These are phyloP conservation scores for Gallinago stenura DNA, from an alignment of 2,797 vertebrate species.

Conservation along the genomic window DNA sequence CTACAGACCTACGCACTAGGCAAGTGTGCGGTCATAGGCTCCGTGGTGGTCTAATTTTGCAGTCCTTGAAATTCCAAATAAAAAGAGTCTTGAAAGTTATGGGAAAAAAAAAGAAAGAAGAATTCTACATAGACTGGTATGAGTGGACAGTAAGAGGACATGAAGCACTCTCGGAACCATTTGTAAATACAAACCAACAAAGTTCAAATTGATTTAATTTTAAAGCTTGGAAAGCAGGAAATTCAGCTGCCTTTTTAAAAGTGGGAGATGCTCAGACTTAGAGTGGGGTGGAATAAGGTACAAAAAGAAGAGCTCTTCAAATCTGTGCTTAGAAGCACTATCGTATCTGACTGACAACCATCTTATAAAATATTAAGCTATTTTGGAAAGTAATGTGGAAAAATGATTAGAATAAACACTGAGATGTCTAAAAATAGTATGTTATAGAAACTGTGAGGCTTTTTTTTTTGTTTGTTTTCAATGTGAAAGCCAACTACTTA, in stretches of 20 bases:
- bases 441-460: not conserved
- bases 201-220: not conserved
- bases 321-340: not conserved
- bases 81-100: not conserved
- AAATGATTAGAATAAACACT: constrained; percentile 38
- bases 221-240: not conserved
- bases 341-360: constrained; percentile 33
- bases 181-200: not conserved
- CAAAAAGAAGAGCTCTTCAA: constrained; percentile 35
- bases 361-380: constrained; percentile 43
- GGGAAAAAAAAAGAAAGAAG: not conserved
- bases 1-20: not conserved
- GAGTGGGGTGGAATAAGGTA: not conserved
- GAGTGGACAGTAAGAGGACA: not conserved
- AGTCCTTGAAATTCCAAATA: not conserved
- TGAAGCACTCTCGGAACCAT: not conserved
- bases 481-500: constrained; percentile 21
- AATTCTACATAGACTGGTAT: not conserved
- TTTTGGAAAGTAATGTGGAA: constrained; percentile 45
- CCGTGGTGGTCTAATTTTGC: not conserved
- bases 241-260: not conserved
- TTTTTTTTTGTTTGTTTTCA: not conserved
- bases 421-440: constrained; percentile 47
- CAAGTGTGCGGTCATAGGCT: not conserved
- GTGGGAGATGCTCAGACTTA: not conserved